phyloP scores from a whole-genome alignment of 2,113 vertebrate genomes.

The Bolborhynchus lineola region DNA sequence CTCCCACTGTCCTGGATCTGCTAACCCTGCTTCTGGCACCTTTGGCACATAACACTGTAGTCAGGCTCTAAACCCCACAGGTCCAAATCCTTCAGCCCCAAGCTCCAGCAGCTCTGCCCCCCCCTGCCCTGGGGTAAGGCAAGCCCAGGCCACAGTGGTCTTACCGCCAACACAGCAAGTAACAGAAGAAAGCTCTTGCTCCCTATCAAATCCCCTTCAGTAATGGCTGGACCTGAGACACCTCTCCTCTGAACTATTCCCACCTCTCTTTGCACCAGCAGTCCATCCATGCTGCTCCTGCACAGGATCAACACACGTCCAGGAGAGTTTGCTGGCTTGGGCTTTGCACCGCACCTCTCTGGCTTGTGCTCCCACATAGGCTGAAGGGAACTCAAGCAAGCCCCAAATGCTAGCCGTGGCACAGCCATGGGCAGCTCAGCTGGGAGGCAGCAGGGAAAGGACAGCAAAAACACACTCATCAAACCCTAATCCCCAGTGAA shows the following conservation, averaged over 20 bases:
- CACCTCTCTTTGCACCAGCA: background rate
- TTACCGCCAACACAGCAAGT: background rate
- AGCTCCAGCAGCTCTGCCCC: background rate
- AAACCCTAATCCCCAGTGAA: background rate
- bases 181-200: background rate
- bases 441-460: background rate
- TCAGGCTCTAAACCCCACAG: background rate
- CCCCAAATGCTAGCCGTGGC: background rate
- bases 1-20: background rate
- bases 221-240: background rate
- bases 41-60: accelerated
- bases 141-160: background rate
- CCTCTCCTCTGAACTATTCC: background rate
- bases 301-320: accelerated
- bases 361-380: background rate
- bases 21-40: background rate
- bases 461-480: background rate
- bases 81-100: background rate
- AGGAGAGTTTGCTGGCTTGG: background rate
- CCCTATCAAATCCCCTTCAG: background rate
- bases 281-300: too few species aligned
- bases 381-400: background rate
- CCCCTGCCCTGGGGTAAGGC: background rate
- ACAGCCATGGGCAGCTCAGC: background rate
- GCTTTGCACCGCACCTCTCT: accelerated